These are phyloP conservation scores for Phalera bucephala DNA, from an alignment of 2,888 invertebrate genomes.

Conservation along the genomic window DNA sequence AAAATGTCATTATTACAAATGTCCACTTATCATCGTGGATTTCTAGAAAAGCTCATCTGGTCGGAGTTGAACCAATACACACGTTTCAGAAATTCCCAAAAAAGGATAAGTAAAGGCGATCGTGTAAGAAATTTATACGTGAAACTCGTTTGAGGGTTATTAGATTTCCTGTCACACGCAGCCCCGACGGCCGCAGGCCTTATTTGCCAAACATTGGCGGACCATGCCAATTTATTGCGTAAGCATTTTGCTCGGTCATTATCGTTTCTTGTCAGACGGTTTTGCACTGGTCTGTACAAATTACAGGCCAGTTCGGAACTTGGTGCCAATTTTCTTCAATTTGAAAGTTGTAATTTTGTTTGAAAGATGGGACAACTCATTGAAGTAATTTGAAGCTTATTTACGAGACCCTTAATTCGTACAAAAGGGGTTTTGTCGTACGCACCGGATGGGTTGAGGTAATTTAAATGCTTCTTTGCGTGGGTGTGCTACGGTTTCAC, in stretches of 20 bases:
- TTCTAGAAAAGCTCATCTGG: too few species aligned
- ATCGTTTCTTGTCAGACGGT: slow-evolving; percentile 55
- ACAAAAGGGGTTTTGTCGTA: slow-evolving; percentile 11
- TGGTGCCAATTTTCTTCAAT: slow-evolving; percentile 33
- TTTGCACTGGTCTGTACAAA: slow-evolving; percentile 28
- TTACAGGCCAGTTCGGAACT: slow-evolving; percentile 29
- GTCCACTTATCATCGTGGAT: too few species aligned
- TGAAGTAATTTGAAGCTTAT: slow-evolving; percentile 34
- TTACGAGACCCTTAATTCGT: slow-evolving; percentile 28
- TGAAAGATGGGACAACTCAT: slow-evolving; percentile 24
- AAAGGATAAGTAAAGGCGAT: too few species aligned
- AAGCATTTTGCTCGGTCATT: slow-evolving; percentile 68
- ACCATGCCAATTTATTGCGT: slow-evolving; percentile 67
- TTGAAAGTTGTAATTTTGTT: slow-evolving; percentile 31
- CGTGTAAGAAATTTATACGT: slow-evolving; percentile 56
- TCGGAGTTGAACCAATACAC: too few species aligned
- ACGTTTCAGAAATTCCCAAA: too few species aligned
- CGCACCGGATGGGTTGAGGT: background rate
- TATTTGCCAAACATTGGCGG: slow-evolving; percentile 71
- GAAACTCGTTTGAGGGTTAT: slow-evolving; percentile 66
- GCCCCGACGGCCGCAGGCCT: slow-evolving; percentile 54
- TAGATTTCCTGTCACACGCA: slow-evolving; percentile 77
- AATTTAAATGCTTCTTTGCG: too few species aligned
- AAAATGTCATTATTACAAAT: too few species aligned
- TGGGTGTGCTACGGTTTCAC: too few species aligned